Evolutionary conservation across 2,888 invertebrate species (phyloP).

Genomic region (Acanthopleura granulata): DNA sequence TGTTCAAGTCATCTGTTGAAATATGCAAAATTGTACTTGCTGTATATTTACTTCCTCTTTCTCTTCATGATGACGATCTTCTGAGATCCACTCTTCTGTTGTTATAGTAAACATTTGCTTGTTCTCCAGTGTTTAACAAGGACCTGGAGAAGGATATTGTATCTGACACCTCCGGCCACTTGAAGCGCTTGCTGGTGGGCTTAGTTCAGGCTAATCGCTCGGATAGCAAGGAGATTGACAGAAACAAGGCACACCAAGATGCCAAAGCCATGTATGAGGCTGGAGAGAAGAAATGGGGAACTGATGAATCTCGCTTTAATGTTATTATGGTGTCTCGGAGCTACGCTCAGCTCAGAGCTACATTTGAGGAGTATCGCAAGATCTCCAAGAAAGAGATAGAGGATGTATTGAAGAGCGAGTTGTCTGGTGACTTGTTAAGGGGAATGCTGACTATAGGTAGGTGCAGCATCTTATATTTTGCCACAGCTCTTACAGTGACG

Average conservation of each 20-base stretch:
- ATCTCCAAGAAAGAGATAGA: constrained; percentile 77
- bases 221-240: constrained; percentile 73
- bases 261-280: constrained; percentile 63
- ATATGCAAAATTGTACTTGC: too few relatives aligned
- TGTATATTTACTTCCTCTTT: too few relatives aligned
- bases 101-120: not conserved
- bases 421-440: constrained; percentile 66
- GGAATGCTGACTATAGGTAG: constrained; percentile 67
- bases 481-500: too few relatives aligned
- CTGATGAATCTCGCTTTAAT: constrained; percentile 69
- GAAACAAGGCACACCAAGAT: constrained; percentile 67
- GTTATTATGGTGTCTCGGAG: constrained; percentile 65
- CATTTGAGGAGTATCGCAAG: constrained; percentile 82
- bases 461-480: constrained; percentile 9
- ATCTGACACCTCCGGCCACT: constrained; percentile 68
- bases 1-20: too few relatives aligned
- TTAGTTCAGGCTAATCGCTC: constrained; percentile 69
- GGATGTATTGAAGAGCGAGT: constrained; percentile 65
- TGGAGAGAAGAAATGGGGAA: constrained; percentile 68
- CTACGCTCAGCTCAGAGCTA: constrained; percentile 83
- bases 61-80: too few relatives aligned
- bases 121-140: constrained; percentile 58
- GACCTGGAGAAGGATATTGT: constrained; percentile 68
- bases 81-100: too few relatives aligned
- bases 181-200: constrained; percentile 65